phyloP scores from a whole-genome alignment of 2,797 vertebrate genomes.

The Schizothorax lantsangensis region DNA sequence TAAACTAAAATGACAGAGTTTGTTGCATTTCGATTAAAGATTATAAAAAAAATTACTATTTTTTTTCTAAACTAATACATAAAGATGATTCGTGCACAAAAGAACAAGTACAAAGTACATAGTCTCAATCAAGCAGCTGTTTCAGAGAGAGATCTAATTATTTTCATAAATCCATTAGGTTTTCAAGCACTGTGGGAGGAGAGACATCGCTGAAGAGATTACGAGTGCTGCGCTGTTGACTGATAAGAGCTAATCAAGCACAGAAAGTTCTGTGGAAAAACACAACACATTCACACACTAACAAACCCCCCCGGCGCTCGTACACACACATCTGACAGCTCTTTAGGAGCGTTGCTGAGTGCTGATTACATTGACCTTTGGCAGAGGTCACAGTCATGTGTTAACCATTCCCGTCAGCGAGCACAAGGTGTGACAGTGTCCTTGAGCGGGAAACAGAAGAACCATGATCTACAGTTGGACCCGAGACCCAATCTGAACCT shows the following conservation, averaged over 20 bases:
- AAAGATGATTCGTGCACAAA: neutral
- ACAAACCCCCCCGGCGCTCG: neutral
- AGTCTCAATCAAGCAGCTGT: neutral
- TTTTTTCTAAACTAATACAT: neutral
- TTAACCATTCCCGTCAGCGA: neutral
- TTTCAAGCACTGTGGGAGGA: neutral
- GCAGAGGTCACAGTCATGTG: slow-evolving; percentile 2
- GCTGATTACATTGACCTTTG: slow-evolving; percentile 34
- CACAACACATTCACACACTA: slow-evolving; percentile 19
- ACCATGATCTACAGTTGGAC: neutral
- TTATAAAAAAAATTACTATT: no score
- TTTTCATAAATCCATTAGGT: neutral
- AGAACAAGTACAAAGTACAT: neutral
- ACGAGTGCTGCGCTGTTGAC: slow-evolving; percentile 42
- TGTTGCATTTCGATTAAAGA: neutral
- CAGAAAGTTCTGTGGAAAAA: slow-evolving; percentile 34
- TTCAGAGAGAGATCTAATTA: neutral
- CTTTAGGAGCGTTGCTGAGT: slow-evolving; percentile 48
- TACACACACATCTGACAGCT: slow-evolving; percentile 43
- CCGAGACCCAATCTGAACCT: neutral
- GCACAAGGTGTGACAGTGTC: slow-evolving; percentile 14
- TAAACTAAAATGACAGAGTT: neutral
- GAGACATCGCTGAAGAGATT: slow-evolving; percentile 26
- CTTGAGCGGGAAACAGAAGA: slow-evolving; percentile 11
- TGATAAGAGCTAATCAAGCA: slow-evolving; percentile 43